These are phyloP conservation scores for Stenurella melanura DNA, from an alignment of 2,888 invertebrate genomes.

Conservation along the genomic window DNA sequence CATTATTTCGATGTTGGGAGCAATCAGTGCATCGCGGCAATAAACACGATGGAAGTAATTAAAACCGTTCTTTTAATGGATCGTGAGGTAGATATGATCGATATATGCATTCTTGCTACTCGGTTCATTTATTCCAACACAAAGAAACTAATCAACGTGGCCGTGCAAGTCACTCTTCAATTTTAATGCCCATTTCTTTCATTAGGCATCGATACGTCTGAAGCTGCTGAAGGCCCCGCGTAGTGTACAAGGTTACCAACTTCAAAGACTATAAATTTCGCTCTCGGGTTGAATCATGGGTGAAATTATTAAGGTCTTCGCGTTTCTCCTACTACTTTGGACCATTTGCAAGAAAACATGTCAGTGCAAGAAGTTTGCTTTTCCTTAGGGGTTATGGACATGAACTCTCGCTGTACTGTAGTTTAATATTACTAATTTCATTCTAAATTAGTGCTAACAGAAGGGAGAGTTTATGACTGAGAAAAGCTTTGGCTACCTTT, in stretches of 20 bases:
- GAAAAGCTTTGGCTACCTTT: too few species aligned
- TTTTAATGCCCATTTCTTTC: conserved; percentile 56
- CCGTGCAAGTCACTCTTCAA: conserved; percentile 65
- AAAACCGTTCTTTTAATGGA: conserved; percentile 38
- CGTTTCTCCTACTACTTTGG: too few species aligned
- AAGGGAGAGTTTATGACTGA: too few species aligned
- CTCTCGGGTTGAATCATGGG: background rate
- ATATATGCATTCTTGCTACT: conserved; percentile 43
- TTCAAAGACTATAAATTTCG: background rate
- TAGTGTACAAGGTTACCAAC: too few species aligned
- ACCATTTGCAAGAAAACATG: too few species aligned
- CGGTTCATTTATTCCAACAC: conserved; percentile 58
- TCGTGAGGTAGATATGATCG: conserved; percentile 49
- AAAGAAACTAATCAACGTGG: conserved; percentile 64
- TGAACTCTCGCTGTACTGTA: too few species aligned
- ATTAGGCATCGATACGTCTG: conserved; percentile 40
- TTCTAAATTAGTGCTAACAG: too few species aligned
- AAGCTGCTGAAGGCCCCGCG: conserved; percentile 35
- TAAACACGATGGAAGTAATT: conserved; percentile 33
- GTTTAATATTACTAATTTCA: too few species aligned
- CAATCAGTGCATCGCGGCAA: conserved; percentile 29
- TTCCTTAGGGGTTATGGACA: too few species aligned
- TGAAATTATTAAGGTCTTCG: too few species aligned
- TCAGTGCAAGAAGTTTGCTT: too few species aligned
- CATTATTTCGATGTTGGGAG: conserved; percentile 33